Percentiles rank a stretch among this genome's conserved stretches.
These are phyloP conservation scores for Sparus aurata DNA, from an alignment of 2,797 vertebrate species.

Conservation along the genomic window DNA sequence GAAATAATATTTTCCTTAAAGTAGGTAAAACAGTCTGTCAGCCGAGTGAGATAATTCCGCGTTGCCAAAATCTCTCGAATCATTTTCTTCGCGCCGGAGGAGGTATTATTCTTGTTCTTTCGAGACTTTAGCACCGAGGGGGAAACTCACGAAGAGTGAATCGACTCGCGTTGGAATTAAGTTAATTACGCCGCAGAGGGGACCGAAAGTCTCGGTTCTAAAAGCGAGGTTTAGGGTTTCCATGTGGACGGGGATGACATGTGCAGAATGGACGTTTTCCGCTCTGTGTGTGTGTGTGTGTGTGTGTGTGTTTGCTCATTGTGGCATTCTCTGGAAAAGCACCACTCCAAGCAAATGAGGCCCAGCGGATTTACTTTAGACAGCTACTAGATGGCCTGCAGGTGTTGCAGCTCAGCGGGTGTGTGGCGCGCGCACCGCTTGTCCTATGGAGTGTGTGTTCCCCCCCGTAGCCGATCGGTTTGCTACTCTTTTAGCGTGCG, in stretches of 20 bases:
- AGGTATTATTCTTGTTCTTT: slow-evolving; percentile 11
- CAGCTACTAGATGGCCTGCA: slow-evolving; percentile 78
- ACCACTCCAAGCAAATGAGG: slow-evolving; percentile 69
- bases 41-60: slow-evolving; percentile 63
- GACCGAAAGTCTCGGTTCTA: slow-evolving; percentile 22
- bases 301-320: slow-evolving; percentile 44
- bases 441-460: slow-evolving; percentile 27
- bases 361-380: slow-evolving; percentile 70
- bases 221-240: slow-evolving; percentile 23
- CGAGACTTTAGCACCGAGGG: slow-evolving; percentile 17
- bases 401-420: slow-evolving; percentile 71
- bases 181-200: slow-evolving; percentile 18
- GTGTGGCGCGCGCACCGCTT: slow-evolving; percentile 17
- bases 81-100: slow-evolving; percentile 25
- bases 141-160: slow-evolving; percentile 43
- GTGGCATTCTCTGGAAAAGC: slow-evolving; percentile 64
- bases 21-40: slow-evolving; percentile 64
- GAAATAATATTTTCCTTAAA: slow-evolving; percentile 75
- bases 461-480: slow-evolving; percentile 52
- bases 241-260: slow-evolving; percentile 42
- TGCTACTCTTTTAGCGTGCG: slow-evolving; percentile 47
- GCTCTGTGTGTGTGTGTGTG: slow-evolving; percentile 20
- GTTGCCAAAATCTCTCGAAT: slow-evolving; percentile 56
- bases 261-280: slow-evolving; percentile 53
- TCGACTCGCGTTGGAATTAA: slow-evolving; percentile 16